These are phyloP conservation scores for Prionchulus punctatus DNA, from an alignment of 2,888 invertebrate species.

Conservation along the genomic window DNA sequence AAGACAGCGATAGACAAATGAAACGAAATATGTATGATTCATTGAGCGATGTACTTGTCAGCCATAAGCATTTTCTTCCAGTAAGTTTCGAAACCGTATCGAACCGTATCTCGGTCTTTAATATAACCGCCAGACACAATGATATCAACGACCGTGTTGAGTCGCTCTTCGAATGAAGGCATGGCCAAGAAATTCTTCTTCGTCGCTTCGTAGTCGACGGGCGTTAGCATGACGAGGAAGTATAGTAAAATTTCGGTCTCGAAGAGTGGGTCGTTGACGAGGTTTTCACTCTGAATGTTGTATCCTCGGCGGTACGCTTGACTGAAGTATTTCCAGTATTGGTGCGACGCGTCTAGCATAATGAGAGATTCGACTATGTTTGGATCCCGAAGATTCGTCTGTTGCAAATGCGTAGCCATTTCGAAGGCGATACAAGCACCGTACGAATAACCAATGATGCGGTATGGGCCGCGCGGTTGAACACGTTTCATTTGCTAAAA, in stretches of 20 bases:
- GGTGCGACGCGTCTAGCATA: conserved; percentile 12
- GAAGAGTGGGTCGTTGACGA: not conserved
- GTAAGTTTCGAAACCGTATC: conserved; percentile 29
- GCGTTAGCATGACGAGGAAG: conserved; percentile 58
- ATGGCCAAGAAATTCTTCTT: conserved; percentile 42
- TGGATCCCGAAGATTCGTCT: not conserved
- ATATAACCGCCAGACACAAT: not conserved
- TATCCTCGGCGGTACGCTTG: not conserved
- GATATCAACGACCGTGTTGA: conserved; percentile 24
- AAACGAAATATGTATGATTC: no score
- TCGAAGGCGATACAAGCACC: conserved; percentile 80
- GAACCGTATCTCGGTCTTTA: conserved; percentile 26
- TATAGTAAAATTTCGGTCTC: conserved; percentile 49
- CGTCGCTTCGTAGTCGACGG: conserved; percentile 48
- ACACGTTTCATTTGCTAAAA: conserved; percentile 49
- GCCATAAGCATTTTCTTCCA: conserved; percentile 30
- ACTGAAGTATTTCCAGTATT: not conserved
- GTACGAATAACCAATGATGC: conserved; percentile 76
- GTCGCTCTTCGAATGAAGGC: conserved; percentile 44
- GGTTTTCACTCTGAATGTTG: conserved; percentile 31
- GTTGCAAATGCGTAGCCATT: conserved; percentile 64
- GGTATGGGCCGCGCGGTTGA: conserved; percentile 63
- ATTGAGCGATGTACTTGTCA: no score
- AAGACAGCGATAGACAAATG: no score
- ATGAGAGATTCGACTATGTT: not conserved